These are phyloP conservation scores for Cephalopholis sonnerati DNA, from an alignment of 2,113 vertebrate genomes.

Conservation along the genomic window DNA sequence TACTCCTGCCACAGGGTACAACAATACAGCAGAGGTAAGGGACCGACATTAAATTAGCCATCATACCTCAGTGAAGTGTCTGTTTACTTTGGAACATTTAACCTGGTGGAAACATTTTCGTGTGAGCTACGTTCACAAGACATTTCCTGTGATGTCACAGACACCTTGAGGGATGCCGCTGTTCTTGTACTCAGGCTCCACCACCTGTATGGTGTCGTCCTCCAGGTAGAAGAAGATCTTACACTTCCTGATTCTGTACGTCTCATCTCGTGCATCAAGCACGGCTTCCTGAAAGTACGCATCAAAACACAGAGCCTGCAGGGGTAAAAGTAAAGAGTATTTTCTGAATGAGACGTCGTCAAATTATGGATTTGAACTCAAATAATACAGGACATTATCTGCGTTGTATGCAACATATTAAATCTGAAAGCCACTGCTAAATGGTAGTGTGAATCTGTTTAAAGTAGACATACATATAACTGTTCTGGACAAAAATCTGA, in stretches of 20 bases:
- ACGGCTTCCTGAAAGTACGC: slow-evolving; percentile 90
- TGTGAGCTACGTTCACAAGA: neutral
- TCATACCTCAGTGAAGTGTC: neutral
- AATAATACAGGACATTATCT: neutral
- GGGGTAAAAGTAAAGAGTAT: neutral
- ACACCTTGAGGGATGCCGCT: slow-evolving; percentile 92
- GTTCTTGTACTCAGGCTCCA: slow-evolving; percentile 89
- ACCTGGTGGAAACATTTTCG: too few species aligned
- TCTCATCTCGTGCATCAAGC: slow-evolving; percentile 85
- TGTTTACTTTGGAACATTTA: too few species aligned
- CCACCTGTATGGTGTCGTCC: slow-evolving; percentile 94
- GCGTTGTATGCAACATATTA: neutral
- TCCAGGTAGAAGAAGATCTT: slow-evolving; percentile 94
- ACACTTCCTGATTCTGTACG: slow-evolving; percentile 88
- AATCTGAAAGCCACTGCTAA: neutral
- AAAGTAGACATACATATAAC: neutral
- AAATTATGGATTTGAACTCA: neutral
- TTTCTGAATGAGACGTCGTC: neutral
- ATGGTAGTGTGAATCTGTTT: neutral
- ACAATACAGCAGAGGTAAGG: neutral
- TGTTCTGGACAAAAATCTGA: neutral
- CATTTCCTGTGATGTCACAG: neutral
- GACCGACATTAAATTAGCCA: neutral
- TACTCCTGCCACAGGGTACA: slow-evolving; percentile 82
- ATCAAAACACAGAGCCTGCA: slow-evolving; percentile 90